phyloP scores from a whole-genome alignment of 2,888 invertebrate genomes.

The Chironomus tentans region DNA sequence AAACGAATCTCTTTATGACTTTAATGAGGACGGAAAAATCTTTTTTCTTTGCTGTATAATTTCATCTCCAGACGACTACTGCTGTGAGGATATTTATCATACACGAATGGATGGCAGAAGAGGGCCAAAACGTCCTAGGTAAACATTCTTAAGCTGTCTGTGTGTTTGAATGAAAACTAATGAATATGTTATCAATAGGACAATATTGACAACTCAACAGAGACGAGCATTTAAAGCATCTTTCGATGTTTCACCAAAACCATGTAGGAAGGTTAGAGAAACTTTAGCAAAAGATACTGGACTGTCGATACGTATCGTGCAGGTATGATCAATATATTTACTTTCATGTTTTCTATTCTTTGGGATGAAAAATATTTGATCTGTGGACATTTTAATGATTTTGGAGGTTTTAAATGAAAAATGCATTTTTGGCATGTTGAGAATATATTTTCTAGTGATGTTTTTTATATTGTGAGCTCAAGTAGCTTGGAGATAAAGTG shows the following conservation, averaged over 20 bases:
- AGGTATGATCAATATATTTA: too few relatives aligned
- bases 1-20: not conserved
- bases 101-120: constrained; percentile 56
- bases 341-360: too few relatives aligned
- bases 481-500: too few relatives aligned
- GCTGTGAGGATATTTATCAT: constrained; percentile 51
- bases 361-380: too few relatives aligned
- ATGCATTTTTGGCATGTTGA: too few relatives aligned
- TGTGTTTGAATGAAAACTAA: not conserved
- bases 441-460: too few relatives aligned
- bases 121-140: constrained; percentile 64
- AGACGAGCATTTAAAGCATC: constrained; percentile 74
- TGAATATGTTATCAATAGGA: constrained; percentile 41
- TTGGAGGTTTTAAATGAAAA: too few relatives aligned
- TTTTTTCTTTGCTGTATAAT: not conserved
- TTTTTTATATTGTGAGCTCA: too few relatives aligned
- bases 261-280: constrained; percentile 73
- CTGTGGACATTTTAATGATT: too few relatives aligned
- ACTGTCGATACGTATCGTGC: constrained; percentile 72
- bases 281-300: constrained; percentile 76
- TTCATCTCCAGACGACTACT: constrained; percentile 43
- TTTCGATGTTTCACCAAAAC: constrained; percentile 77
- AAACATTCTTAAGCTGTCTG: not conserved
- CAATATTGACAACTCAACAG: constrained; percentile 75
- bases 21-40: not conserved